Evolutionary conservation across 2,888 invertebrate genomes (phyloP), one percentile per base, ranked within the genome.

Genomic region (Emmelina monodactyla): DNA sequence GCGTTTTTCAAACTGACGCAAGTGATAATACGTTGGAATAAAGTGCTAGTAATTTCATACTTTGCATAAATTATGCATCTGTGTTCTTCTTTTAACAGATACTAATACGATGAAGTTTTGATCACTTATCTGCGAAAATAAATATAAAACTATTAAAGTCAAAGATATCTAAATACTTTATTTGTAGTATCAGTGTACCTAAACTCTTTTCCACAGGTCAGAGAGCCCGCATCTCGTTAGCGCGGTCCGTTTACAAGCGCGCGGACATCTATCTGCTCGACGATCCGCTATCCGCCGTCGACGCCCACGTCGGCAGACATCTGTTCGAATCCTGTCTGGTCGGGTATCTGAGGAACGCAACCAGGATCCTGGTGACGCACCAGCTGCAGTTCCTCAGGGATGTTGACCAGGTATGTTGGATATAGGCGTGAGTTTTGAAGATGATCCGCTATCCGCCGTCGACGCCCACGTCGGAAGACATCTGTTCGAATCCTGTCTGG

Each of bases 221-320:
- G 63, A 87, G 92, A 40, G 95, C 95, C 0, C 84, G 96, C 45
- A 89, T 97, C 35, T 92, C 92, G 37, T 82, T 97, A 31, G 94
- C 93, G 0, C 85, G 95, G 44, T 89, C 94, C 0, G 88, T 94
- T 1, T 95, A 94, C 68, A 87, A 89, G 32, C 85, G 92, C 42
- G 88, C 92, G 0, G 92, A 94, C 47, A 88, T 95, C 44, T 95
- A 94, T 58, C 67, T 96, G 11, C 70, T 96, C 35, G 96, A 96
- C 62, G 96, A 96, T 75, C 95, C 96, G 0, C 75, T 96, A 22
- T 90, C 93, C 40, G 95, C 95, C 0, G 95, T 96, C n/a, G 96
- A 96, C 70, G 86, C 94, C 0, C 91, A 92, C 60, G 95, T 96
- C 1, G 92, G 94, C 1, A 86, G 91, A 3, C 91, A 93, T 64